phyloP scores from a whole-genome alignment of 2,797 vertebrate genomes.

The Heteromormyrus szaboi region DNA sequence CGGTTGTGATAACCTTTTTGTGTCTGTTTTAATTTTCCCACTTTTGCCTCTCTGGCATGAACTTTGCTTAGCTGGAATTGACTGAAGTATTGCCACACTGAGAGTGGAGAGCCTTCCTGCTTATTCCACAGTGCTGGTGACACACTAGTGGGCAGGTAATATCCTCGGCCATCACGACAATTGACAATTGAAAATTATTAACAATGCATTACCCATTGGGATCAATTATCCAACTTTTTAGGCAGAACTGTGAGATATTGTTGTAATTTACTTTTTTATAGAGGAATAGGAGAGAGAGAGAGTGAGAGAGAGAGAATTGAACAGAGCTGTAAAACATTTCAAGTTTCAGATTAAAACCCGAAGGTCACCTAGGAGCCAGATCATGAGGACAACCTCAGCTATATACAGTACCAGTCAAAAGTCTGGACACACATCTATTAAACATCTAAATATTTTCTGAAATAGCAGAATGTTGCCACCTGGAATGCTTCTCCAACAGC shows the following conservation, averaged over 20 bases:
- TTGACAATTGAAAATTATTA: neutral
- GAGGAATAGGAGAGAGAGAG: neutral
- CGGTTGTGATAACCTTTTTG: neutral
- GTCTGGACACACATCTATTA: neutral
- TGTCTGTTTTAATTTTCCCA: neutral
- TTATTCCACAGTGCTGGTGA: neutral
- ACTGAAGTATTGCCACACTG: neutral
- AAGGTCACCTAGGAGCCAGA: neutral
- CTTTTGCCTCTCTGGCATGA: neutral
- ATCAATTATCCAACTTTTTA: constrained; percentile 5
- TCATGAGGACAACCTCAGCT: neutral
- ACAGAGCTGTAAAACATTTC: neutral
- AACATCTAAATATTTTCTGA: neutral
- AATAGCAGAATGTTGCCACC: neutral
- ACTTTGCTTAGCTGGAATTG: neutral
- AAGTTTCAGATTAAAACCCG: neutral
- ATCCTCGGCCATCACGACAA: neutral
- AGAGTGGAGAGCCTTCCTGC: neutral
- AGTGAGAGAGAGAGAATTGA: neutral
- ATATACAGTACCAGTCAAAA: neutral
- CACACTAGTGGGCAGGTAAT: neutral
- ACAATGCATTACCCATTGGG: neutral
- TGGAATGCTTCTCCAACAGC: neutral
- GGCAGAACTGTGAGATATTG: neutral
- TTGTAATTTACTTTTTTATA: neutral